phyloP scores from a whole-genome alignment of 2,888 invertebrate genomes.

The Caprella mutica region DNA sequence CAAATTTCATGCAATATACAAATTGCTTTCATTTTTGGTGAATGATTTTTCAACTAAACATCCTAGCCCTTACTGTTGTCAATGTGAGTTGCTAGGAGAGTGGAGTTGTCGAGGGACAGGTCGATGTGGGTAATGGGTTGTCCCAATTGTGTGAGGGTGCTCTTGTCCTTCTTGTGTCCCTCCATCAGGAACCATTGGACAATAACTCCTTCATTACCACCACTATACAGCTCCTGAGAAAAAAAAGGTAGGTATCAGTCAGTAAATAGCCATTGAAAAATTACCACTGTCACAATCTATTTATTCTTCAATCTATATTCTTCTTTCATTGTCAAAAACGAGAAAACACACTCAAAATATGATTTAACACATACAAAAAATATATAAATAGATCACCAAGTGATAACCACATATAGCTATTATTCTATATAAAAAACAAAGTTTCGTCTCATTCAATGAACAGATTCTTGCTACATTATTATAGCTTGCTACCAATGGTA shows the following conservation, averaged over 20 bases:
- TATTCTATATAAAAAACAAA: too few relatives aligned
- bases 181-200: background rate
- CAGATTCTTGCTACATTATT: too few relatives aligned
- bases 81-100: background rate
- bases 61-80: slow-evolving; percentile 1
- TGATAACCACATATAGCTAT: too few relatives aligned
- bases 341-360: background rate
- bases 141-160: background rate
- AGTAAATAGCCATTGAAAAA: background rate
- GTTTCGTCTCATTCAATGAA: too few relatives aligned
- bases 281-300: background rate
- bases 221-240: slow-evolving; percentile 2
- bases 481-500: too few relatives aligned
- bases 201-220: background rate
- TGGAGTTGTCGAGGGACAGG: background rate
- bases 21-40: too few relatives aligned
- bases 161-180: background rate
- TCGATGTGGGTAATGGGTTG: background rate
- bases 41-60: too few relatives aligned
- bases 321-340: background rate
- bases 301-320: background rate
- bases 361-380: background rate
- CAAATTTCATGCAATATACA: too few relatives aligned
- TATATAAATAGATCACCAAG: background rate
- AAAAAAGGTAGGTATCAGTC: too few relatives aligned